Evolutionary conservation across 2,888 invertebrate species (phyloP).

Genomic region (Volucella bombylans): DNA sequence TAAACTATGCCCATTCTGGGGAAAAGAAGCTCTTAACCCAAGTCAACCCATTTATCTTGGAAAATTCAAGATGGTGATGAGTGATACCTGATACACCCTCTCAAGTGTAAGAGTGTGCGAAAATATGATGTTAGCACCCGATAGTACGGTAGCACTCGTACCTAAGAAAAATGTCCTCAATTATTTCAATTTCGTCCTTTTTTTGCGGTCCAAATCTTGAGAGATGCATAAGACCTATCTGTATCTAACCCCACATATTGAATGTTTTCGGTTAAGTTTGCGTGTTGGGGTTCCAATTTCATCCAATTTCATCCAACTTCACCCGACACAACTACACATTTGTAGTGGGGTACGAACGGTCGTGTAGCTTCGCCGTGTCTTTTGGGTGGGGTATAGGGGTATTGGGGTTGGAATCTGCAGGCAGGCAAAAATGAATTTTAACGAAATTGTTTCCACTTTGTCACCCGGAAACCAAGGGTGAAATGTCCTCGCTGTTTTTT

Average conservation of each 20-base stretch:
- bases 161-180: conserved; percentile 64
- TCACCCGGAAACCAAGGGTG: conserved; percentile 62
- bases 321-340: conserved; percentile 48
- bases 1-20: conserved; percentile 45
- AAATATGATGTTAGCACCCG: conserved; percentile 64
- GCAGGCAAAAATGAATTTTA: conserved; percentile 61
- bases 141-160: conserved; percentile 33
- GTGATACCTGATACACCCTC: conserved; percentile 19
- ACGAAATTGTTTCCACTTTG: conserved; percentile 71
- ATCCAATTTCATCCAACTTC: too few species aligned
- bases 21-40: background rate
- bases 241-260: conserved; percentile 5
- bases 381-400: conserved; percentile 2
- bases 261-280: conserved; percentile 56
- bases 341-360: background rate
- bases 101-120: conserved; percentile 1
- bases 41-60: conserved; percentile 33
- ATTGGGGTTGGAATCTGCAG: background rate
- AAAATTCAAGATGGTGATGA: conserved; percentile 28
- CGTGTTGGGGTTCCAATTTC: conserved; percentile 55
- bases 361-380: background rate
- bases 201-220: conserved; percentile 13
- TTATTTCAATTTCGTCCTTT: conserved; percentile 62
- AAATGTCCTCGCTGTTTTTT: conserved; percentile 58
- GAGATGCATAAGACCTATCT: conserved; percentile 26